Evolutionary conservation across 2,797 vertebrate genomes (phyloP), one percentile per base, ranked within the genome.

Genomic region (Acrossocheilus fasciatus): DNA sequence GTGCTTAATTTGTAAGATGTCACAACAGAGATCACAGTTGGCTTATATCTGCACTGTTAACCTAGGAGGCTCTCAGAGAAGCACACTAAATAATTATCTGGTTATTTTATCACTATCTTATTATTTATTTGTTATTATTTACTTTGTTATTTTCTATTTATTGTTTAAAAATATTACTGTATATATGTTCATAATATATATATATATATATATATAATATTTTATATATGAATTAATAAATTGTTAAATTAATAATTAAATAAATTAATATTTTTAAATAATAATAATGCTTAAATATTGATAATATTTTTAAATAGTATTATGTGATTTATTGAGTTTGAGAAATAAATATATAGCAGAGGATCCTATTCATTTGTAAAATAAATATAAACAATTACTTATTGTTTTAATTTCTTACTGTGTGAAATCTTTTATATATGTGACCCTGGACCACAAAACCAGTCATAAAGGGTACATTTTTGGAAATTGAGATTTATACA

Each of bases 1-100:
- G 89, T 86, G 83, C 75, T 87, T 90, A 73, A 90, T 90, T 91
- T 90, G 87, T 85, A 86, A 90, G 87, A 88, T 89, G 90, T 92
- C 90, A 90, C 87, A 90, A 90, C 88, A 87, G 69, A 43, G 66
- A 81, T 77, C 70, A 78, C 73, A 69, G 62, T 69, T 69, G n/a
- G 74, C 59, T 86, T 69, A 68, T 43, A 14, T 70, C 69, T 83
- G 43, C 39, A 45, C 34, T 85, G 68, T 72, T 82, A 80, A 18
- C 34, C 7, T 82, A 59, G 39, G 11, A 70, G 47, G 34, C 50
- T 36, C 15, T 4, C 6, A 36, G 66, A 68, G 7, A 68, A 68
- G 66, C 34, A 68, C 66, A 36, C 34, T 18, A 34, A 36, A 36
- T 36, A 18, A 68, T 18, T 17, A 17, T 66, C 26, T 30, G n/a